A percentile compares a stretch with the other conserved stretches of the same genome.
phyloP scores from a whole-genome alignment of 2,797 vertebrate genomes.

The Aphelocoma californica region DNA sequence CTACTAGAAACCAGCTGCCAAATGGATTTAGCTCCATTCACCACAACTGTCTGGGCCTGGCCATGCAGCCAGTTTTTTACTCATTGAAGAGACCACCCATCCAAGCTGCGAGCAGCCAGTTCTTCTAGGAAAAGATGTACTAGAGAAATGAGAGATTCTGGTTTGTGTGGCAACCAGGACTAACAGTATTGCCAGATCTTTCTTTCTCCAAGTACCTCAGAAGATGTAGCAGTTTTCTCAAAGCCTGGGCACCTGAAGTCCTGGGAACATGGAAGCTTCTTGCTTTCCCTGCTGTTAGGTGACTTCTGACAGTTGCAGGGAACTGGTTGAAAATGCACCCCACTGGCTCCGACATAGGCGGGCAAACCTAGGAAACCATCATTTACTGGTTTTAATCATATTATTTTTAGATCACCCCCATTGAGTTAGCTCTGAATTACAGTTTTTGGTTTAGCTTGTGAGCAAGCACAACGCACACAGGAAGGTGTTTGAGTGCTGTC shows the following conservation, averaged over 20 bases:
- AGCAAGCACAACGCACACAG: rapidly evolving
- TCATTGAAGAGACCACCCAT: neutral
- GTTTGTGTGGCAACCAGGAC: neutral
- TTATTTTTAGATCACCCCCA: slow-evolving; percentile 10
- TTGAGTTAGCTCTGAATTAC: neutral
- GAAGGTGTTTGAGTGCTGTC: neutral
- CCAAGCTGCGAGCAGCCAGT: neutral
- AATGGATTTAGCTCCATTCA: neutral
- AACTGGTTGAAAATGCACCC: neutral
- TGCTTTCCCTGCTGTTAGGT: neutral
- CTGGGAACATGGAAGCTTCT: neutral
- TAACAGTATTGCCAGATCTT: neutral
- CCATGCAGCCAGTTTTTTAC: neutral
- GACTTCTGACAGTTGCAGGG: neutral
- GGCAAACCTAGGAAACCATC: neutral
- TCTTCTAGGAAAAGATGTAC: neutral
- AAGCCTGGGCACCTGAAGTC: neutral
- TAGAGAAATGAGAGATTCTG: neutral
- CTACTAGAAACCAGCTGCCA: neutral
- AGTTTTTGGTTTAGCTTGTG: neutral
- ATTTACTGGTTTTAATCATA: neutral
- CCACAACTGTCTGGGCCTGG: neutral
- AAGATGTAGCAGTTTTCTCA: neutral
- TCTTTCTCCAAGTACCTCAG: neutral
- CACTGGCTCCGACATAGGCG: rapidly evolving